Base-by-base conservation (phyloP, 2,888 invertebrate genomes). In the Nymphalis urticae region DNA sequence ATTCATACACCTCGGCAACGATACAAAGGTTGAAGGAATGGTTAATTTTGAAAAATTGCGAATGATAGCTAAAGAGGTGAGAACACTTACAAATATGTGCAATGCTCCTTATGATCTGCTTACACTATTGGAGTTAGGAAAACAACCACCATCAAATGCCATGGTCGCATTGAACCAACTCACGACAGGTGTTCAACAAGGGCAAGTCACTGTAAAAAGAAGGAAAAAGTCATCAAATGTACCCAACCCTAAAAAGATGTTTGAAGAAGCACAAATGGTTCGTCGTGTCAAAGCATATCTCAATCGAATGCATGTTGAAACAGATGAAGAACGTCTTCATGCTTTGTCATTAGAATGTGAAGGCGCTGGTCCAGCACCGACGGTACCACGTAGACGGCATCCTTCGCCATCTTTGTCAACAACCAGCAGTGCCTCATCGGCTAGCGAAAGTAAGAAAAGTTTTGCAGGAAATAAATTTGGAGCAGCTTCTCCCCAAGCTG, bases 241-340 rank as follows among this genome's bases (percentile, higher is more conserved):
- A 6, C 97, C 97, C 1, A 98, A 99, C 89, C 97, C 98, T 64
- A 98, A 98, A 90, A 98, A 98, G 88, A 98, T 99, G 98, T 99
- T 98, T 87, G 99, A 99, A 88, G 98, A 99, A 93, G 98, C 99
- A 47, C 98, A 99, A 91, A 99, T 99, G 99, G 98, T 98, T 67
- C 94, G 99, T 47, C 94, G 98, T 68, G 99, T 99, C 7, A 98
- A 99, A 86, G 97, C 99, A 3, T 99, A 99, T 90, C 94, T 99
- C 70, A 96, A 96, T 75, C 96, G 97, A 79, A 95, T 99, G 94
- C 96, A 97, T 79, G 97, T 98, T 8, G 97, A 97, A 78, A 97
- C 96, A 16, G 98, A 99, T 83, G 99, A 99, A 87, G 96, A 97
- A 77, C 95, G 96, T 69, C 92, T 99, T 70, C 97, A 98, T 82